Base-by-base conservation (phyloP, 1,140 invertebrate genomes). In the Zaprionus ghesquierei region DNA sequence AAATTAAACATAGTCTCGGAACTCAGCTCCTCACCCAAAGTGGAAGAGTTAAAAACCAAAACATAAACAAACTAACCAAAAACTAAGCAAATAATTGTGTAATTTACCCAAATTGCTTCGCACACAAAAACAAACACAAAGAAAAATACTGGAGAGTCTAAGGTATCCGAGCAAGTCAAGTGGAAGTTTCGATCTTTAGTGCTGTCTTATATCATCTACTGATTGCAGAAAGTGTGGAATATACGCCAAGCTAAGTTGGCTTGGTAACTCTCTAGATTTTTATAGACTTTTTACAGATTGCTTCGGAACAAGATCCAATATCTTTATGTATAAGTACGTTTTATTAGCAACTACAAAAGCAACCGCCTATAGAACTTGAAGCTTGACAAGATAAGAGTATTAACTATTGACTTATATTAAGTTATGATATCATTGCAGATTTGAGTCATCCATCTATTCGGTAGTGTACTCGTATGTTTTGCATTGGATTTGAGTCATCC, bases 31-130 rank as follows among this genome's bases (percentile, higher is more conserved):
- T n/a, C n/a, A n/a, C n/a, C n/a, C 3, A 15, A 46, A 22, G 18
- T 46, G 41, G 41, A 46, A 22, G 41, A 46, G 65, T 74, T 69
- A 61, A 69, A 69, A 69, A 55, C 50, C 71, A 63, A 56, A 74
- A 74, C 66, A 69, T 50, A 58, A 69, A 69, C 56, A 74, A 69
- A 62, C 35, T 53, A 53, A 41, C 35, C 44, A 53, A 18, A 56
- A 74, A 51, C 51, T 69, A 73, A 51, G 58, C 33, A 74, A 59
- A 74, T 69, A 51, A 63, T 69, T 74, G 66, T 74, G 71, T 74
- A 74, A 74, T 74, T 74, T 74, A 58, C 71, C 49, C 56, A 74
- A 74, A 74, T 74, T 59, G 70, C 71, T 61, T 38, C 41, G 55
- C 56, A 62, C 56, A 73, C 64, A 69, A 10, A 55, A 27, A 66